A percentile compares a stretch with the other conserved stretches of the same genome.
Conservation (phyloP, 2,113 vertebrate species). For the Clarias macrocephalus region DNA sequence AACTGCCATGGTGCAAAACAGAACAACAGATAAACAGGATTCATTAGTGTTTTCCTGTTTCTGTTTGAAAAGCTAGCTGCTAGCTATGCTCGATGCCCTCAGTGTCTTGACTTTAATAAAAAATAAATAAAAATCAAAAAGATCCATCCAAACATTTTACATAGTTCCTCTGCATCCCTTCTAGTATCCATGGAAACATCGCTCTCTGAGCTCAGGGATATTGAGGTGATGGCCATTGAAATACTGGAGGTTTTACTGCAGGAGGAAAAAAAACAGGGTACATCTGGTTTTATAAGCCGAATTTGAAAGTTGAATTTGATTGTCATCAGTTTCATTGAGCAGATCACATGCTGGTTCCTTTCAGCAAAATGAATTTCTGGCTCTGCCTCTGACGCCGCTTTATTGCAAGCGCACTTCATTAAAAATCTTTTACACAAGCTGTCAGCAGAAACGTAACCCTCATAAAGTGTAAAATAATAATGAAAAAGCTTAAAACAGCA, state of each 20-base stretch:
- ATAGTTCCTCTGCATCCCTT: constrained; percentile 20
- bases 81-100: neutral
- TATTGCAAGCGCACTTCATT: neutral
- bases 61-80: neutral
- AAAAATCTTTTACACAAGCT: neutral
- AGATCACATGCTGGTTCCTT: neutral
- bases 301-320: neutral
- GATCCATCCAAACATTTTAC: constrained; percentile 1
- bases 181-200: constrained; percentile 15
- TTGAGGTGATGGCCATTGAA: neutral
- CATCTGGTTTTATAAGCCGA: neutral
- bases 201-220: constrained; percentile 8
- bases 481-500: neutral
- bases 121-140: neutral
- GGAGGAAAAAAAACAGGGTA: neutral
- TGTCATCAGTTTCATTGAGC: neutral
- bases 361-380: neutral
- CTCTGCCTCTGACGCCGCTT: neutral
- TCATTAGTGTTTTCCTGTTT: neutral
- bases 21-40: neutral
- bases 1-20: neutral
- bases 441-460: neutral
- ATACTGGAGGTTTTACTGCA: neutral
- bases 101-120: neutral
- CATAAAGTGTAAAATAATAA: neutral